phyloP scores from a whole-genome alignment of 2,113 vertebrate genomes.

The Xiphophorus maculatus region DNA sequence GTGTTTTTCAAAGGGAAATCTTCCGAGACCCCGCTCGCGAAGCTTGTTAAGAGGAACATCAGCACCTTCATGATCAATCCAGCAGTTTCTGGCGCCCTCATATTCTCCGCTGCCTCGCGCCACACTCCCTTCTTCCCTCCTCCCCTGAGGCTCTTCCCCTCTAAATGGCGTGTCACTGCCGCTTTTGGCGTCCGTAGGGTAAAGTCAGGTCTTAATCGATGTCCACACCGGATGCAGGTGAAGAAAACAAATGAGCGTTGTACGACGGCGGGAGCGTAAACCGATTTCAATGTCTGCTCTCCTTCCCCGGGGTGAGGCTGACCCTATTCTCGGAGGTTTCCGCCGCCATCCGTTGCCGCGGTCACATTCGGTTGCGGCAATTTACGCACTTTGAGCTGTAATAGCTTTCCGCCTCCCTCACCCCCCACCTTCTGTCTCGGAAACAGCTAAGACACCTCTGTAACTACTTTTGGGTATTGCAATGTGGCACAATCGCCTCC shows the following conservation, averaged over 20 bases:
- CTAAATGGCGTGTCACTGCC: slow-evolving; percentile 25
- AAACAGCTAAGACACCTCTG: slow-evolving; percentile 57
- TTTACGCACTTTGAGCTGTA: slow-evolving; percentile 67
- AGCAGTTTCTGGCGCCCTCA: slow-evolving; percentile 32
- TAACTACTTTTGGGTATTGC: slow-evolving; percentile 64
- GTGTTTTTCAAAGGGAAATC: slow-evolving; percentile 38
- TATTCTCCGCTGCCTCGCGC: slow-evolving; percentile 18
- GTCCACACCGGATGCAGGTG: slow-evolving; percentile 6
- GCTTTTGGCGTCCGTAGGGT: slow-evolving; percentile 43
- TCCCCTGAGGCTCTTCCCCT: slow-evolving; percentile 17
- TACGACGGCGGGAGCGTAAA: slow-evolving; percentile 26
- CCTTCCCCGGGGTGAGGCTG: slow-evolving; percentile 37
- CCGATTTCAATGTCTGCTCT: slow-evolving; percentile 54
- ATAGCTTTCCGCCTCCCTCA: slow-evolving; percentile 46
- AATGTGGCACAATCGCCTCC: slow-evolving; percentile 9
- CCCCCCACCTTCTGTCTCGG: slow-evolving; percentile 38
- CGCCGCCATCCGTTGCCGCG: slow-evolving; percentile 39
- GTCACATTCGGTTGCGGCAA: slow-evolving; percentile 63
- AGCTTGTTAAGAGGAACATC: slow-evolving; percentile 56
- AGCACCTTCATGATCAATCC: slow-evolving; percentile 46
- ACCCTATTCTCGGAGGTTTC: slow-evolving; percentile 43
- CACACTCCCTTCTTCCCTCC: not conserved
- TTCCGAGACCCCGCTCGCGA: slow-evolving; percentile 14
- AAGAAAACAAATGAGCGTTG: slow-evolving; percentile 45
- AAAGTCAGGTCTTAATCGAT: slow-evolving; percentile 52